Percentiles rank a stretch among this genome's conserved stretches.
Evolutionary conservation across 2,888 invertebrate species (phyloP).

Genomic region (Eristalinus aeneus): DNA sequence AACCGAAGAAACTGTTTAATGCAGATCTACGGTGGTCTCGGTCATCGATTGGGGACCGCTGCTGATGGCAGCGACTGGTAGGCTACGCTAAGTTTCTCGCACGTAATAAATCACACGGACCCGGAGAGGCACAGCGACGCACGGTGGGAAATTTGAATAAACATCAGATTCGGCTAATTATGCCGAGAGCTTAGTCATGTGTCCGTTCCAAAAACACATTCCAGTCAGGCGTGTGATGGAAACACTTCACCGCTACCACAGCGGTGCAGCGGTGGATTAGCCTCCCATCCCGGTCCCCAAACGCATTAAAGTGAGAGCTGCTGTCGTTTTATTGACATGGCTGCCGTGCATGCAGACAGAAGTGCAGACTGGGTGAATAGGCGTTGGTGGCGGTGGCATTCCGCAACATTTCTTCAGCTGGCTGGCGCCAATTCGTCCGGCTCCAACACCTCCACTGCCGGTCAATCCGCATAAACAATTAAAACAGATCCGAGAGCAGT

Average conservation of each 20-base stretch:
- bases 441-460: conserved; percentile 55
- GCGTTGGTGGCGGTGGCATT: conserved; percentile 60
- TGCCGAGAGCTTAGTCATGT: conserved; percentile 7
- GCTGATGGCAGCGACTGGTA: conserved; percentile 30
- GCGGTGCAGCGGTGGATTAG: neutral
- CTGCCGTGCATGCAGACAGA: neutral
- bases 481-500: conserved; percentile 44
- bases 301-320: conserved; percentile 24
- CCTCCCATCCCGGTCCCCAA: neutral
- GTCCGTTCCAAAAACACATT: neutral
- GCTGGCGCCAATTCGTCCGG: conserved; percentile 63
- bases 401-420: conserved; percentile 60
- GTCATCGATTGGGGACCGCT: conserved; percentile 3
- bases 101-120: conserved; percentile 49
- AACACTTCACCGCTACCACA: neutral
- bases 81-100: conserved; percentile 39
- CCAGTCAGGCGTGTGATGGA: conserved; percentile 12
- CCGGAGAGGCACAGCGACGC: neutral
- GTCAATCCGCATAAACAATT: conserved; percentile 53
- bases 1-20: conserved; percentile 19
- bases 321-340: neutral
- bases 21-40: conserved; percentile 52
- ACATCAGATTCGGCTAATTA: conserved; percentile 55
- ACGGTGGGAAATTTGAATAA: conserved; percentile 38
- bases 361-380: neutral